Evolutionary conservation across 1,140 invertebrate species (phyloP).

Genomic region (Aphelenchoides besseyi): DNA sequence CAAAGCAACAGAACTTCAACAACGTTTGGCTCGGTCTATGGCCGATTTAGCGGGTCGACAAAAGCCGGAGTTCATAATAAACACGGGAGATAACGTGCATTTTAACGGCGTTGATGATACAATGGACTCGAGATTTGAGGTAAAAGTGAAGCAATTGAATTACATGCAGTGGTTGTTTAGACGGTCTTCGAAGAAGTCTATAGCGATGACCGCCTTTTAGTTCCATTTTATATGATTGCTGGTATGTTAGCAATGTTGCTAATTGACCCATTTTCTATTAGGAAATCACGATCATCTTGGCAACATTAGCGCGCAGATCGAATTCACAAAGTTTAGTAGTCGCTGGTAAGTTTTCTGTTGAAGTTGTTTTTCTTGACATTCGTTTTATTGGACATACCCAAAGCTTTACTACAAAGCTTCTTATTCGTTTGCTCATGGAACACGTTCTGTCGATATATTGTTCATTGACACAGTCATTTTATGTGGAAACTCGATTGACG

Average conservation of each 20-base stretch:
- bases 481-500: slow-evolving; percentile 50
- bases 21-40: slow-evolving; percentile 35
- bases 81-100: slow-evolving; percentile 50
- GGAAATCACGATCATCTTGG: slow-evolving; percentile 62
- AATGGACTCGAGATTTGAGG: slow-evolving; percentile 43
- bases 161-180: slow-evolving; percentile 12
- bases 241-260: slow-evolving; percentile 54
- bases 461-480: slow-evolving; percentile 52
- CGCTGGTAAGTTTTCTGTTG: too few species aligned
- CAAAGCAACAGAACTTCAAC: slow-evolving; percentile 29
- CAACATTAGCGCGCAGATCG: slow-evolving; percentile 64
- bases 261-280: too few species aligned
- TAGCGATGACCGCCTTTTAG: slow-evolving; percentile 22
- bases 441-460: slow-evolving; percentile 35
- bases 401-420: slow-evolving; percentile 38
- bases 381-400: slow-evolving; percentile 46
- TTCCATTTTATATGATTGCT: slow-evolving; percentile 65
- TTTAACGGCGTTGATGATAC: slow-evolving; percentile 44
- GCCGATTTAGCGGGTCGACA: slow-evolving; percentile 24
- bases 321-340: slow-evolving; percentile 63
- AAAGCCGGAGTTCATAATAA: slow-evolving; percentile 38
- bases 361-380: slow-evolving; percentile 19
- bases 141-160: not conserved
- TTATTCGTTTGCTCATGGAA: slow-evolving; percentile 25
- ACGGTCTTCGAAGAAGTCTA: slow-evolving; percentile 49